phyloP scores from a whole-genome alignment of 2,888 invertebrate species.

The Microctonus aethiopoides region DNA sequence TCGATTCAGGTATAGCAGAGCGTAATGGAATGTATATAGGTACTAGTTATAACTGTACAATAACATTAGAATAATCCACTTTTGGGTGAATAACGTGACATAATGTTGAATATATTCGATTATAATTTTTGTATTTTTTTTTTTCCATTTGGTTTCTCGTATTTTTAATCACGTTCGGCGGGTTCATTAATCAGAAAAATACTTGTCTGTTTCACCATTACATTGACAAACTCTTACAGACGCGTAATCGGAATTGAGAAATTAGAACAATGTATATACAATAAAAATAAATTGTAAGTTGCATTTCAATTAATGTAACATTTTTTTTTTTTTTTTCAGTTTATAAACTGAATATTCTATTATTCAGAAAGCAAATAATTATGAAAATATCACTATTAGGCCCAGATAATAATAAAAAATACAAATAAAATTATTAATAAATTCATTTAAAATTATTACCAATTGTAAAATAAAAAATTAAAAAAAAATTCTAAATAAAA shows the following conservation, averaged over 20 bases:
- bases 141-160: constrained; percentile 18
- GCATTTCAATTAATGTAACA: no score
- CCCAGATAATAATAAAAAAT: constrained; percentile 16
- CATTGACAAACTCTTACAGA: constrained; percentile 17
- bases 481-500: not conserved
- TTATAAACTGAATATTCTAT: not conserved
- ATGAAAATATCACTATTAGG: not conserved
- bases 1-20: constrained; percentile 43
- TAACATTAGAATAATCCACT: constrained; percentile 56
- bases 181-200: not conserved
- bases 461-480: not conserved
- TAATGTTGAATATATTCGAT: constrained; percentile 28
- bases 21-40: constrained; percentile 46
- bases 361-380: not conserved
- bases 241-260: constrained; percentile 20
- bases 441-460: not conserved
- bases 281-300: not conserved
- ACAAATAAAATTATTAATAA: not conserved
- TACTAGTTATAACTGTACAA: constrained; percentile 52
- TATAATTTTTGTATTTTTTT: constrained; percentile 27
- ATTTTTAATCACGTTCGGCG: not conserved
- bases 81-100: constrained; percentile 42
- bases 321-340: not conserved
- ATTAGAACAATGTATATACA: not conserved
- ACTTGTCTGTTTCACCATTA: constrained; percentile 12